phyloP scores from a whole-genome alignment of 2,113 vertebrate genomes.

The Verasper variegatus region DNA sequence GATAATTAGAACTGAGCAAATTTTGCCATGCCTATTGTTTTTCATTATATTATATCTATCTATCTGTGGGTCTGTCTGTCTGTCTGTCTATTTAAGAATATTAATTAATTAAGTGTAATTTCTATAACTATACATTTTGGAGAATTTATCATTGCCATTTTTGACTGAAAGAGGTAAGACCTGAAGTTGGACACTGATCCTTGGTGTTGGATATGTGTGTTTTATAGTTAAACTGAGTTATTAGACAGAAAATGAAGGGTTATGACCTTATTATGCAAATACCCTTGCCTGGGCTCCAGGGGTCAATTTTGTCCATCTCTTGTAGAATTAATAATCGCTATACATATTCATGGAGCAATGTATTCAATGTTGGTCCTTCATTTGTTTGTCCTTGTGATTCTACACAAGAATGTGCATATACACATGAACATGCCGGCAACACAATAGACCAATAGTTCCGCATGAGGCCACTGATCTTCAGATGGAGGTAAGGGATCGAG shows the following conservation, averaged over 20 bases:
- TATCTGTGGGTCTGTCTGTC: no score
- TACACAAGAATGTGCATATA: neutral
- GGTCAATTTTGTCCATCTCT: neutral
- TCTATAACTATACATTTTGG: neutral
- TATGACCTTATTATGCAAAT: neutral
- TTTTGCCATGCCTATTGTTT: no score
- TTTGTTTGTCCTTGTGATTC: neutral
- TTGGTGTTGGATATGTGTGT: neutral
- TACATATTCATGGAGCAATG: no score
- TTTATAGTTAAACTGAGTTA: neutral
- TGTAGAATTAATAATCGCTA: neutral
- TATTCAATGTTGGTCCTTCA: neutral
- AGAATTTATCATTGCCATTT: no score
- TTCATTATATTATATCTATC: no score
- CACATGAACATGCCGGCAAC: neutral
- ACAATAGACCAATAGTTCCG: neutral
- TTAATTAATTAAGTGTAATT: no score
- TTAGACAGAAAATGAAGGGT: neutral
- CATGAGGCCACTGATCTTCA: neutral
- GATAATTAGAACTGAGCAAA: no score
- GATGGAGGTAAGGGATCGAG: neutral
- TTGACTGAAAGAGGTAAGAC: neutral
- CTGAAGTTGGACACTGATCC: neutral
- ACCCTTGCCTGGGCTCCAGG: no score
- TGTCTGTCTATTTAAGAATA: no score